Percentiles rank a stretch among this genome's conserved stretches.
phyloP scores from a whole-genome alignment of 2,797 vertebrate genomes.

The Spheniscus humboldti region DNA sequence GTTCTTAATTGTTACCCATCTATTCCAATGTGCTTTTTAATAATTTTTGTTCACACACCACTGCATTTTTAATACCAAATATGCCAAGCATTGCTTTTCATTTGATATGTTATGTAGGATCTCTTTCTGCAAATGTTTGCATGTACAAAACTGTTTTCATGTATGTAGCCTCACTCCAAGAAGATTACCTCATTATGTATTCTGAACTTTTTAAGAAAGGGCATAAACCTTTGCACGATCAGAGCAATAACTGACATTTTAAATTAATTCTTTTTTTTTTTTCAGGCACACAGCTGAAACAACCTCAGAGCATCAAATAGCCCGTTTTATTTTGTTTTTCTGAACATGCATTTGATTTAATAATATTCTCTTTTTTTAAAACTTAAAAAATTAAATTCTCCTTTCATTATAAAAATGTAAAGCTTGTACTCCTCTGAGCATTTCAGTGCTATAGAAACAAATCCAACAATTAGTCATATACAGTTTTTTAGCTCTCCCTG shows the following conservation, averaged over 20 bases:
- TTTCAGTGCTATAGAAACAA: background rate
- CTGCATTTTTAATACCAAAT: background rate
- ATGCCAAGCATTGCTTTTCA: background rate
- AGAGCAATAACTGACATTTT: background rate
- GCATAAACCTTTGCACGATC: background rate
- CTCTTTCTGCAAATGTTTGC: background rate
- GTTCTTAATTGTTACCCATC: background rate
- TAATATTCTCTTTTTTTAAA: background rate
- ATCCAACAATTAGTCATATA: background rate
- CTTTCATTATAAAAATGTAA: background rate
- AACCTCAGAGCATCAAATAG: background rate
- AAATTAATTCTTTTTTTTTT: background rate
- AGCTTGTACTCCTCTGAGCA: background rate
- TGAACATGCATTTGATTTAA: background rate
- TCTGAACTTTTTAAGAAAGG: background rate
- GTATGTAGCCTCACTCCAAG: background rate
- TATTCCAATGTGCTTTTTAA: background rate
- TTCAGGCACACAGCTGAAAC: background rate
- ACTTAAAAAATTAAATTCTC: background rate
- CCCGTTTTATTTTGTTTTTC: background rate
- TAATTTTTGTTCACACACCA: background rate
- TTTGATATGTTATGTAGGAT: background rate
- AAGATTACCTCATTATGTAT: background rate
- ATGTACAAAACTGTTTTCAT: background rate
- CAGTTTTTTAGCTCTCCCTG: background rate